Percentiles rank a stretch among this genome's conserved stretches.
Evolutionary conservation across 1,140 invertebrate genomes (phyloP).

Genomic region (Batillaria attramentaria): DNA sequence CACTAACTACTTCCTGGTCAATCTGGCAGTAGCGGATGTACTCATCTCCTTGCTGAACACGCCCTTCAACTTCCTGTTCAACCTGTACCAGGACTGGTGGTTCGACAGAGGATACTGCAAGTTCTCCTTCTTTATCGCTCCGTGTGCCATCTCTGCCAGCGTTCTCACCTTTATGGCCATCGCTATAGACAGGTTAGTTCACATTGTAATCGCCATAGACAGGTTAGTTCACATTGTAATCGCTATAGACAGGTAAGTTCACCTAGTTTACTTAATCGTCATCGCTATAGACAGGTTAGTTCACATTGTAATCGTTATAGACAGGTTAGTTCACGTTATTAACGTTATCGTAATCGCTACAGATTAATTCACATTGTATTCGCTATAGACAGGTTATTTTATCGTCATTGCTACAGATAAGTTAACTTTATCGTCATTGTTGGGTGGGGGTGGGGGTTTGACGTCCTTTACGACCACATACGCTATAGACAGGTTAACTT

Average conservation of each 20-base stretch:
- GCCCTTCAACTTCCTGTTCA: constrained; percentile 94
- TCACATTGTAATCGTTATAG: background rate
- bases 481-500: too few species aligned
- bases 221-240: background rate
- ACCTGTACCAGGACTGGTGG: constrained; percentile 84
- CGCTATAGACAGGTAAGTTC: too few species aligned
- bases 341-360: too few species aligned
- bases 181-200: constrained; percentile 91
- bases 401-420: background rate
- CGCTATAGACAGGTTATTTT: constrained; percentile 91
- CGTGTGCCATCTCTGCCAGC: constrained; percentile 88
- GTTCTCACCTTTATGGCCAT: constrained; percentile 96
- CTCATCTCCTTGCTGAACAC: constrained; percentile 94
- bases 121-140: constrained; percentile 90
- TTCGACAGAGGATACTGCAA: constrained; percentile 89
- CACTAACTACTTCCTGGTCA: constrained; percentile 97
- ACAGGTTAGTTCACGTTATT: background rate
- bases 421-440: too few species aligned
- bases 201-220: background rate
- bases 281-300: constrained; percentile 95
- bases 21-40: constrained; percentile 91
- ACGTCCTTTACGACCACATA: too few species aligned
- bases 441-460: too few species aligned
- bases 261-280: constrained; percentile 90
- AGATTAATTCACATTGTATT: too few species aligned